phyloP scores from a whole-genome alignment of 1,140 invertebrate species.

The Drosophila athabasca region DNA sequence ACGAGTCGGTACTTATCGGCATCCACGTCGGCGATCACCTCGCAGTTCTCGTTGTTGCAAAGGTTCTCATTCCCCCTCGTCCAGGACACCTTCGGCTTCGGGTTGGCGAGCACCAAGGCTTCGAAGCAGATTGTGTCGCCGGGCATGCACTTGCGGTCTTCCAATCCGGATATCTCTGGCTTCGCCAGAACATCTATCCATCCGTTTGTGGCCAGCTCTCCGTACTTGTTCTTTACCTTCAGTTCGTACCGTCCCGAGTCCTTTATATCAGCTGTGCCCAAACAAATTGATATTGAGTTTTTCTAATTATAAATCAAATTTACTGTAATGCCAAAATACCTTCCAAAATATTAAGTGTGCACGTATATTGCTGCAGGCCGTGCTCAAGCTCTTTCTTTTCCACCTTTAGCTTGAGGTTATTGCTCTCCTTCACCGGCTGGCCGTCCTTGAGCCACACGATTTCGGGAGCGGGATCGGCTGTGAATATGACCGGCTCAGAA shows the following conservation, averaged over 20 bases:
- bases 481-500: slow-evolving; percentile 90
- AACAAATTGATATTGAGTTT: not conserved
- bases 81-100: slow-evolving; percentile 91
- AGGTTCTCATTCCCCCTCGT: slow-evolving; percentile 83
- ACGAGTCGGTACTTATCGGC: slow-evolving; percentile 85
- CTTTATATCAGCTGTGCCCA: slow-evolving; percentile 85
- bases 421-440: slow-evolving; percentile 78
- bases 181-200: slow-evolving; percentile 89
- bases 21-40: slow-evolving; percentile 83
- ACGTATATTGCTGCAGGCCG: slow-evolving; percentile 90
- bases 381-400: slow-evolving; percentile 88
- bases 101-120: slow-evolving; percentile 90
- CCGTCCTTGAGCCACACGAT: slow-evolving; percentile 86
- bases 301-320: slow-evolving; percentile 9
- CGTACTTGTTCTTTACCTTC: slow-evolving; percentile 91
- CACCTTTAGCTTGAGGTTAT: slow-evolving; percentile 84
- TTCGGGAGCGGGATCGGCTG: slow-evolving; percentile 90
- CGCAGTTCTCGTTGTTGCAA: slow-evolving; percentile 81
- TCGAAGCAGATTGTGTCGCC: slow-evolving; percentile 89
- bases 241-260: slow-evolving; percentile 93
- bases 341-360: slow-evolving; percentile 87
- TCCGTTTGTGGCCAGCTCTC: slow-evolving; percentile 88
- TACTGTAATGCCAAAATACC: slow-evolving; percentile 71
- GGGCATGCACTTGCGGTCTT: slow-evolving; percentile 89
- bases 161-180: slow-evolving; percentile 90